Evolutionary conservation across 2,797 vertebrate species (phyloP), one percentile per base, ranked within the genome.

Genomic region (Heteromormyrus szaboi): DNA sequence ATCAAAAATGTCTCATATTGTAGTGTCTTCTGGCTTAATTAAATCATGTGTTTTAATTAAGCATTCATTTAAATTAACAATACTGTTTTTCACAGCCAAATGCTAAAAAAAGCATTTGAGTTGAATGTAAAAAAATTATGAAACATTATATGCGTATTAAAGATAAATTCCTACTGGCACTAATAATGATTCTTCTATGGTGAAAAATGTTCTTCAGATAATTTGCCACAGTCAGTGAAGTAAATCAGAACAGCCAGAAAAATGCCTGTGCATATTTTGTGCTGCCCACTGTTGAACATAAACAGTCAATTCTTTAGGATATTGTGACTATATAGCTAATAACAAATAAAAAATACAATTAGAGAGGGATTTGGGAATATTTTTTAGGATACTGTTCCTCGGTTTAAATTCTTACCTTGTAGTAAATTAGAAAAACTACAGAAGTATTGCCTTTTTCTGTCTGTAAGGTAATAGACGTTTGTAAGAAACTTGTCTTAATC

Each of bases 401-500:
- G 44, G n/a, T 87, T 62, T 62, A 44, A 17, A n/a, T n/a, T 87
- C 19, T 87, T 87, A 59, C 56, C 41, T 87, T 41, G 86, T 25
- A 62, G 41, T 56, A 68, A 87, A 87, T 68, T 65, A 50, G 41
- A 68, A 68, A n/a, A 87, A 87, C 56, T 65, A 87, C 56, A 33
- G 41, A 87, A 25, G 37, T 87, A n/a, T 46, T 48, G 86, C n/a
- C 33, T 50, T 65, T 65, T 51, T 87, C 22, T 65, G 37, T 87
- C 86, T 87, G 86, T 65, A 62, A 87, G 19, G 86, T 53, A 87
- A 62, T 46, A 87, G 29, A 87, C 17, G 1, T 46, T 65, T 41
- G 59, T 65, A 46, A 25, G 19, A 50, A 33, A 41, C 5, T 79
- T 44, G 14, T 79, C 72, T 79, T 79, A n/a, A 79, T 79, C 19